Conservation (phyloP, 2,113 vertebrate genomes). For the Nesogale talazaci region DNA sequence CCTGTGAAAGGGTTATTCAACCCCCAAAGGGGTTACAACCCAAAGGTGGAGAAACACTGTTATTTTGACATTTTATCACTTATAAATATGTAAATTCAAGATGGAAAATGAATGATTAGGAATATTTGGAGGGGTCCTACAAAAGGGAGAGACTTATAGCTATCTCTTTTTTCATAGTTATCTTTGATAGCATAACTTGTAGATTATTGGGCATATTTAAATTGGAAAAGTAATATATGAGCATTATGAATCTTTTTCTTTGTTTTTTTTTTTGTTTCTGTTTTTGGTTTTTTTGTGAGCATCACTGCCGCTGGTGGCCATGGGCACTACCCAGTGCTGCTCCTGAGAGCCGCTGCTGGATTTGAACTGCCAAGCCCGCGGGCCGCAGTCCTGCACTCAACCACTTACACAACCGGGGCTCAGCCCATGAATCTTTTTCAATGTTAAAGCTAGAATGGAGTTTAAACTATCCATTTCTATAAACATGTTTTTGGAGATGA, state of each 20-base stretch:
- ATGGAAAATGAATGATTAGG: neutral
- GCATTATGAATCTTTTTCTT: slow-evolving; percentile 48
- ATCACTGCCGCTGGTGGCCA: too few relatives aligned
- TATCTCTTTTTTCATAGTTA: slow-evolving; percentile 21
- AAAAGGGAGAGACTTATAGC: neutral
- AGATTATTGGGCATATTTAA: slow-evolving; percentile 39
- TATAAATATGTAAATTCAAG: slow-evolving; percentile 25
- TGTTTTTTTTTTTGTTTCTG: too few relatives aligned
- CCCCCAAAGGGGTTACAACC: too few relatives aligned
- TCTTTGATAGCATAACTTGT: slow-evolving; percentile 27
- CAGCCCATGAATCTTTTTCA: slow-evolving; percentile 55
- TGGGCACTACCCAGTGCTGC: too few relatives aligned
- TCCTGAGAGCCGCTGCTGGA: too few relatives aligned
- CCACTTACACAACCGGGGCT: too few relatives aligned
- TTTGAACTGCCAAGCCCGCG: too few relatives aligned
- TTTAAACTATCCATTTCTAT: slow-evolving; percentile 71
- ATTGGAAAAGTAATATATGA: slow-evolving; percentile 66
- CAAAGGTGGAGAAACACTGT: too few relatives aligned
- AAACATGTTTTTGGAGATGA: slow-evolving; percentile 62
- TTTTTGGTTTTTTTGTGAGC: too few relatives aligned
- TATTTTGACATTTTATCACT: slow-evolving; percentile 16
- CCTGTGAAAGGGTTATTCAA: too few relatives aligned
- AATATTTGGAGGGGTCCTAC: neutral
- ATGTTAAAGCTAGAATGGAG: slow-evolving; percentile 66
- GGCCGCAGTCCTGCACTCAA: too few relatives aligned